Conservation (phyloP, 2,888 invertebrate genomes). For the Dorcus hopei region DNA sequence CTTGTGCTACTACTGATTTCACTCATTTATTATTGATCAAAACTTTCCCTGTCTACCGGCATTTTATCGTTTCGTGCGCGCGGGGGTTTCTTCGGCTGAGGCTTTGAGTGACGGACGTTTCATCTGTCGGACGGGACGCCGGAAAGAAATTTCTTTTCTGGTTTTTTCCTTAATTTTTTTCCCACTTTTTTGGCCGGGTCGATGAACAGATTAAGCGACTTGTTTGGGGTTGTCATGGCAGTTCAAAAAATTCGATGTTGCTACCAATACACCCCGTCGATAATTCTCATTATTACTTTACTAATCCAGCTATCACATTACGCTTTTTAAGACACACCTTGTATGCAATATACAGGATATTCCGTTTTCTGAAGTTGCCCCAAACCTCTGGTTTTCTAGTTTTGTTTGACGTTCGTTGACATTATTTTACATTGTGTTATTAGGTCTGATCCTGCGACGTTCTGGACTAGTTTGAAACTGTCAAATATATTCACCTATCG, state of each 20-base stretch:
- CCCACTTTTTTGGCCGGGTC: slow-evolving; percentile 8
- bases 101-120: not conserved
- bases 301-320: no score
- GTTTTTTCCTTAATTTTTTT: not conserved
- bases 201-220: slow-evolving; percentile 2
- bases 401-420: no score
- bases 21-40: slow-evolving; percentile 49
- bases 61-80: slow-evolving; percentile 13
- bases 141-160: not conserved
- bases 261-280: no score
- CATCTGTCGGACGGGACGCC: not conserved
- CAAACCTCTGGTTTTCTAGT: no score
- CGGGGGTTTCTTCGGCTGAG: not conserved
- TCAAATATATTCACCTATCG: no score
- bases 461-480: no score
- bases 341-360: no score
- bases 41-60: slow-evolving; percentile 41
- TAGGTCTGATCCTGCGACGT: no score
- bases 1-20: slow-evolving; percentile 32
- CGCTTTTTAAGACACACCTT: no score
- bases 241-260: not conserved
- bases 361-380: no score
- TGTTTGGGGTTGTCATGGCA: slow-evolving; percentile 11
- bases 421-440: no score
- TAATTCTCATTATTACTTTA: no score